These are phyloP conservation scores for Drosophila virilis DNA, from an alignment of 1,140 invertebrate species.

Conservation along the genomic window DNA sequence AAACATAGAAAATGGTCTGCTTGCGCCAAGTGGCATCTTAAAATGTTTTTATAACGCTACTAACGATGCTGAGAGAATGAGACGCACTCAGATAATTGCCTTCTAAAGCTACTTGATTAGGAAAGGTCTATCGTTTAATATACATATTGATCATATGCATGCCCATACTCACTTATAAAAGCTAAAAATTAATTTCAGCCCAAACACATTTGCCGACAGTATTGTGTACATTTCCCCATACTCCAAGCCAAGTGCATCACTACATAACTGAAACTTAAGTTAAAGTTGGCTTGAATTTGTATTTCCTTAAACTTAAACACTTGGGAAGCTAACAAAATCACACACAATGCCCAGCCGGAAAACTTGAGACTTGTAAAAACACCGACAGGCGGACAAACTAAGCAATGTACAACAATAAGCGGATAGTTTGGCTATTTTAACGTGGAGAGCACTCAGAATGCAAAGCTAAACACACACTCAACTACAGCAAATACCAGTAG, in stretches of 20 bases:
- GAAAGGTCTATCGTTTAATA: not conserved
- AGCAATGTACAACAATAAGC: constrained; percentile 15
- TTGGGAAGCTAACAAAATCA: constrained; percentile 7
- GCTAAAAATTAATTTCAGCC: not conserved
- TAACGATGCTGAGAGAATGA: not conserved
- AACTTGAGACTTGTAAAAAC: constrained; percentile 24
- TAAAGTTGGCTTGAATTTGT: not conserved
- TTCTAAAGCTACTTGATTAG: constrained; percentile 1
- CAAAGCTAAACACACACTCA: constrained; percentile 31
- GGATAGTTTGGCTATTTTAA: constrained; percentile 53
- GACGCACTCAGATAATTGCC: constrained; percentile 19
- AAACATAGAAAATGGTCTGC: constrained; percentile 7
- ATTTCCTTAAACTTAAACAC: constrained; percentile 28
- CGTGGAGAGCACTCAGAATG: constrained; percentile 28
- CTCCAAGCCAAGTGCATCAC: constrained; percentile 22
- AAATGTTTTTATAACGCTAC: constrained; percentile 8
- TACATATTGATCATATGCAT: constrained; percentile 12
- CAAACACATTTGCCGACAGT: not conserved
- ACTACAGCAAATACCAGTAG: constrained; percentile 10
- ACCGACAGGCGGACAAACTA: not conserved
- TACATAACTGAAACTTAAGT: constrained; percentile 12
- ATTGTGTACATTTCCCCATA: constrained; percentile 11
- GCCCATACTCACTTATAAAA: not conserved
- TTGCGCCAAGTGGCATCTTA: not conserved
- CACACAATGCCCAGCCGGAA: constrained; percentile 25